A percentile compares a stretch with the other conserved stretches of the same genome.
These are phyloP conservation scores for Acrocephalus kingi DNA, from an alignment of 2,113 vertebrate species.

Conservation along the genomic window DNA sequence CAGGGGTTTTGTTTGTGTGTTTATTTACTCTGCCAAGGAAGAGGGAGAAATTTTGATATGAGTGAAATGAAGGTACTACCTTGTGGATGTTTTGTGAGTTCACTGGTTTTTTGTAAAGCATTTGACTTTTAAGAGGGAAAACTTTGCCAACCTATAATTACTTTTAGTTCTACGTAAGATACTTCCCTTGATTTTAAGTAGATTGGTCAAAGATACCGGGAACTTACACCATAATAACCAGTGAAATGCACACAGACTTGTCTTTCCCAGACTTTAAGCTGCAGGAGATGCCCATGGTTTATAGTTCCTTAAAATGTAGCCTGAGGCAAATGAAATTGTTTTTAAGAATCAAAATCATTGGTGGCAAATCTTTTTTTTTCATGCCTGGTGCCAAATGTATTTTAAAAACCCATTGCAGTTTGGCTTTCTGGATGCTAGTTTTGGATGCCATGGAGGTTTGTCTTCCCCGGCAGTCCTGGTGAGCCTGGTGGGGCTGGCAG, in stretches of 20 bases:
- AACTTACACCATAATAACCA: neutral
- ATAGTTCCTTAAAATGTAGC: neutral
- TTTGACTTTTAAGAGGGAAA: neutral
- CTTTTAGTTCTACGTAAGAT: neutral
- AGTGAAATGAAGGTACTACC: neutral
- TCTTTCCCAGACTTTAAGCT: neutral
- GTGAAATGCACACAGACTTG: neutral
- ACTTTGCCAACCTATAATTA: neutral
- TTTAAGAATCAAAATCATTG: neutral
- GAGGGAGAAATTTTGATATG: neutral
- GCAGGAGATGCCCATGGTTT: neutral
- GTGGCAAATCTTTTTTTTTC: neutral
- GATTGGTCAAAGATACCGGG: neutral
- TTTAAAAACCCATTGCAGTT: neutral
- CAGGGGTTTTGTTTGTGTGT: neutral
- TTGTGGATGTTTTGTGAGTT: neutral
- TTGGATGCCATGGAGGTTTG: neutral
- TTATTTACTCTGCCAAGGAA: neutral
- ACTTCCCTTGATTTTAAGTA: neutral
- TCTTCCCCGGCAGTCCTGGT: neutral
- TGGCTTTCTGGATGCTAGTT: neutral
- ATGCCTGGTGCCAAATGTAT: neutral
- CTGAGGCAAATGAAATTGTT: neutral
- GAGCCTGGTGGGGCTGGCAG: neutral
- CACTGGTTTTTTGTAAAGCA: neutral